Evolutionary conservation across 1,140 invertebrate species (phyloP).

Genomic region (Plectrocnemia conspersa): DNA sequence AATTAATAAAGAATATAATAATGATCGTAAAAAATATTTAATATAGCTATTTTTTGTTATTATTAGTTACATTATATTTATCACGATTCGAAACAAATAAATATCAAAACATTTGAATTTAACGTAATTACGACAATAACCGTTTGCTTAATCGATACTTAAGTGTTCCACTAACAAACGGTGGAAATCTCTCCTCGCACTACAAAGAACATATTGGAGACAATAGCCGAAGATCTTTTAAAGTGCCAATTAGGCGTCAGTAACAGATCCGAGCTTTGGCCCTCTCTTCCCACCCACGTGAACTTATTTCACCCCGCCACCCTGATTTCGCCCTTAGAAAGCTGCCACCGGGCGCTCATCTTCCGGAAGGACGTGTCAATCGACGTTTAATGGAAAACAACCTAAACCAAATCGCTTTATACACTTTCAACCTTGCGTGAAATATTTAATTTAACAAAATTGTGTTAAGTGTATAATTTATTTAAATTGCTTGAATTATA

Average conservation of each 20-base stretch:
- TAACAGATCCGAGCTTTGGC: conserved; percentile 17
- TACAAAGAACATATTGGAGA: conserved; percentile 30
- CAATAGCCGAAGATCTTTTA: conserved; percentile 27
- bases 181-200: conserved; percentile 15
- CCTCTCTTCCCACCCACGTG: conserved; percentile 1
- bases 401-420: conserved; percentile 14
- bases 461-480: no score
- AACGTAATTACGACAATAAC: not conserved
- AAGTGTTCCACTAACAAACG: conserved; percentile 19
- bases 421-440: no score
- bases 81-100: not conserved
- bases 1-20: no score
- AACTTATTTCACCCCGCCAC: not conserved
- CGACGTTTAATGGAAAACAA: conserved; percentile 25
- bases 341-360: no score
- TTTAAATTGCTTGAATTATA: no score
- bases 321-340: not conserved
- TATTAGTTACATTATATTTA: not conserved
- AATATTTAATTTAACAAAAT: no score
- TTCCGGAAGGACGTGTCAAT: no score
- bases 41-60: not conserved
- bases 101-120: not conserved
- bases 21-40: no score
- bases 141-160: conserved; percentile 13
- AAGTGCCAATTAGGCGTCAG: conserved; percentile 33